A percentile compares a stretch with the other conserved stretches of the same genome.
phyloP scores from a whole-genome alignment of 2,113 vertebrate genomes.

The Pedionomus torquatus region DNA sequence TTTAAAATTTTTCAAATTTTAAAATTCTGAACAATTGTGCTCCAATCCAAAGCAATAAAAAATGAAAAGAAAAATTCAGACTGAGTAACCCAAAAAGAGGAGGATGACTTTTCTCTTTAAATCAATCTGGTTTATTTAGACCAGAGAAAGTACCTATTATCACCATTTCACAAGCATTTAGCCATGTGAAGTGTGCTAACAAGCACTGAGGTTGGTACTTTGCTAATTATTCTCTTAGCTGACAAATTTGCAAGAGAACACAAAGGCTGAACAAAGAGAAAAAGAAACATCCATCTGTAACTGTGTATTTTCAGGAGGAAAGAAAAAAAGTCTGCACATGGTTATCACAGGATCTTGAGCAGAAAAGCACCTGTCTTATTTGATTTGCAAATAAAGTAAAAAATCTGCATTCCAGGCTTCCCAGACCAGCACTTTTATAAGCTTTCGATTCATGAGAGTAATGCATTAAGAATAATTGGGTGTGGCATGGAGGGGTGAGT shows the following conservation, averaged over 20 bases:
- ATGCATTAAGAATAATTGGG: not conserved
- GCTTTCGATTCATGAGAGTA: not conserved
- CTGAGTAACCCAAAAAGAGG: not conserved
- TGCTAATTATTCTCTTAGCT: not conserved
- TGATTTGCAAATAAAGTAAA: not conserved
- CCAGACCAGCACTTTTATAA: not conserved
- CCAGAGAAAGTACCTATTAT: not conserved
- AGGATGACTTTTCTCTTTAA: not conserved
- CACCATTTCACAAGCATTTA: not conserved
- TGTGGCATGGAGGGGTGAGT: accelerated
- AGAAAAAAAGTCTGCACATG: not conserved
- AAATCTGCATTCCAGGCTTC: not conserved
- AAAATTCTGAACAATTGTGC: not conserved
- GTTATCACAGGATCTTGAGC: not conserved
- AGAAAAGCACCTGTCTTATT: not conserved
- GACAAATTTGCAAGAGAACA: not conserved
- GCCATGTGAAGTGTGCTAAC: not conserved
- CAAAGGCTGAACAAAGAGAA: not conserved
- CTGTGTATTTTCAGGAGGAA: not conserved
- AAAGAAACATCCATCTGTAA: not conserved
- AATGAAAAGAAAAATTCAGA: not conserved
- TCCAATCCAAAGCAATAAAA: not conserved
- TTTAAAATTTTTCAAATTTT: too few relatives aligned
- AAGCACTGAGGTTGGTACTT: not conserved
- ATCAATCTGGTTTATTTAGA: not conserved